A percentile compares a stretch with the other conserved stretches of the same genome.
Conservation (phyloP, 2,113 vertebrate genomes). For the Typhlomys cinereus region DNA sequence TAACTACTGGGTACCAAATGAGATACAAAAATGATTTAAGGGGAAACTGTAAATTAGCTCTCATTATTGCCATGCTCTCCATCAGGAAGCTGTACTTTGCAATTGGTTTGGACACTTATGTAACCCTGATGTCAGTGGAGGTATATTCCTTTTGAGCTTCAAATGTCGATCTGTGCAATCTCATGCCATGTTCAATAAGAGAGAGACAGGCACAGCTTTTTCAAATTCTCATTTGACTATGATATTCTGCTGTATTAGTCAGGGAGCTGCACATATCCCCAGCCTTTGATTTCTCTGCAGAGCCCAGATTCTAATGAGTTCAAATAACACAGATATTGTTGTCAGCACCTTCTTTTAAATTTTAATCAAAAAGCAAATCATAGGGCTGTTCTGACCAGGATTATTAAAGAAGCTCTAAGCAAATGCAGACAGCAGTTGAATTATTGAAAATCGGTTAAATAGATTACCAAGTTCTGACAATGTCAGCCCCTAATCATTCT, state of each 20-base stretch:
- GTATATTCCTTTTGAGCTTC: not conserved
- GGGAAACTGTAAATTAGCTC: not conserved
- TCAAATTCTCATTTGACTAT: not conserved
- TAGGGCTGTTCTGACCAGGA: not conserved
- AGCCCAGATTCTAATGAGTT: not conserved
- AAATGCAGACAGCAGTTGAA: not conserved
- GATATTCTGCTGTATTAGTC: not conserved
- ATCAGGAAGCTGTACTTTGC: slow-evolving; percentile 1
- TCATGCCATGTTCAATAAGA: slow-evolving; percentile 11
- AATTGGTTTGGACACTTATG: slow-evolving; percentile 35
- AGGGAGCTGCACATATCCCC: not conserved
- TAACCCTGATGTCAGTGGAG: slow-evolving; percentile 35
- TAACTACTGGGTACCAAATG: not conserved
- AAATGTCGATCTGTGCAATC: slow-evolving; percentile 31
- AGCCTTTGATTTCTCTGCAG: slow-evolving; percentile 34
- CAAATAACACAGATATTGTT: not conserved
- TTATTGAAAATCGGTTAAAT: not conserved
- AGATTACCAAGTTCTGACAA: not conserved
- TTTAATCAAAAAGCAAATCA: slow-evolving; percentile 17
- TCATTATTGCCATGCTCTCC: not conserved
- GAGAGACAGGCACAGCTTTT: not conserved
- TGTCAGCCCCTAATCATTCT: not conserved
- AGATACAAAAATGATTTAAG: not conserved
- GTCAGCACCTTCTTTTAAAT: not conserved
- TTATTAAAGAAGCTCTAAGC: not conserved